Conservation (phyloP, 2,888 invertebrate genomes). For the Aphodius sticticus region DNA sequence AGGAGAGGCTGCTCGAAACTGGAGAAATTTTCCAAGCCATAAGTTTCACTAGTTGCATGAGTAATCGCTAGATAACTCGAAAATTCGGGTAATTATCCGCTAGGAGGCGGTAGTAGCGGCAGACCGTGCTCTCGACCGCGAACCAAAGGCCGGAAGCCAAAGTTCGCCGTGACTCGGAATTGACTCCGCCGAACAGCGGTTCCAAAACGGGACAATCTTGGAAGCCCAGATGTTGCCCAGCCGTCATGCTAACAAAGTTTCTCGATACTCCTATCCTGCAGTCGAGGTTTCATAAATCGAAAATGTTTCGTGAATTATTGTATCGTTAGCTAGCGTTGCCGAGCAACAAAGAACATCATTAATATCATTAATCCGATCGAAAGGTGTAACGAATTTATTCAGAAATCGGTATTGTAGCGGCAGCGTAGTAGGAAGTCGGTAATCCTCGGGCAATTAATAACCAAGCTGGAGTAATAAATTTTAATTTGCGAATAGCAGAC, state of each 20-base stretch:
- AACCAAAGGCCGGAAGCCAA: constrained; percentile 15
- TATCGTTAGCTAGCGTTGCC: background rate
- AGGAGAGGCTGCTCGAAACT: background rate
- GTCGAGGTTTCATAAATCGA: background rate
- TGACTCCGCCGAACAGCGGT: constrained; percentile 13
- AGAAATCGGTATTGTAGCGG: background rate
- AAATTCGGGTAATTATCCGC: constrained; percentile 39
- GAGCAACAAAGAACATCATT: background rate
- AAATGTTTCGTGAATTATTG: background rate
- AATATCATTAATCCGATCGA: background rate
- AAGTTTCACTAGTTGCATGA: constrained; percentile 36
- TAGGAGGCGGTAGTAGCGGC: background rate
- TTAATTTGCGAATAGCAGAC: constrained; percentile 27
- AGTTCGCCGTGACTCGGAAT: constrained; percentile 19
- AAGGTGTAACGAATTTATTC: constrained; percentile 4
- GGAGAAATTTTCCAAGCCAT: constrained; percentile 34
- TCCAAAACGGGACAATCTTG: constrained; percentile 5
- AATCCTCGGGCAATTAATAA: constrained; percentile 18
- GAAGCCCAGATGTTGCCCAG: constrained; percentile 19
- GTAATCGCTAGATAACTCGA: constrained; percentile 36
- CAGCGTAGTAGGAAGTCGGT: background rate
- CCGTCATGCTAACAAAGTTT: constrained; percentile 16
- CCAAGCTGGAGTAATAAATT: constrained; percentile 23
- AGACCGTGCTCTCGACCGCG: background rate
- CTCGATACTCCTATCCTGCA: background rate